A percentile compares a stretch with the other conserved stretches of the same genome.
phyloP scores from a whole-genome alignment of 2,888 invertebrate species.

The Lasioglossum malachurum region DNA sequence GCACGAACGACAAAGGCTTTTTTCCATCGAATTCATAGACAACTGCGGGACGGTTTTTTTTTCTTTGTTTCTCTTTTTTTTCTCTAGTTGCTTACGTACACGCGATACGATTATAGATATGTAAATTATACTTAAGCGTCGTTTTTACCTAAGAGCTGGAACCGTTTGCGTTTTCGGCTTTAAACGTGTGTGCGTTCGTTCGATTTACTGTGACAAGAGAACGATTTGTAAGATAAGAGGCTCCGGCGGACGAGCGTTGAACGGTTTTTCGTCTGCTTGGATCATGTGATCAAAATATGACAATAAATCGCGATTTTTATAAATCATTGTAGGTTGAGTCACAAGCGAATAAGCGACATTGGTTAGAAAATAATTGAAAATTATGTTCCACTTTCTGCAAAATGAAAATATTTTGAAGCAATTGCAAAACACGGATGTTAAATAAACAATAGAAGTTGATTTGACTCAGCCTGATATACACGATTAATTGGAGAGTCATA shows the following conservation, averaged over 20 bases:
- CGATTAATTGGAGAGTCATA: background rate
- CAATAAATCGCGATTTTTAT: background rate
- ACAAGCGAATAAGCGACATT: background rate
- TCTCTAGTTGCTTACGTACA: conserved; percentile 50
- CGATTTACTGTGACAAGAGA: conserved; percentile 49
- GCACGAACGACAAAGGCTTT: conserved; percentile 39
- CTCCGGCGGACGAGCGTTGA: conserved; percentile 41
- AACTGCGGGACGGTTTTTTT: conserved; percentile 68
- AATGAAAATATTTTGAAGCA: background rate
- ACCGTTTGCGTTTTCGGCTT: conserved; percentile 40
- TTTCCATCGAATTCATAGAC: conserved; percentile 42
- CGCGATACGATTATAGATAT: conserved; percentile 44
- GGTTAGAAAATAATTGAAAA: background rate
- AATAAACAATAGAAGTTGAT: background rate
- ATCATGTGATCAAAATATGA: background rate
- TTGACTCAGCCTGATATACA: background rate
- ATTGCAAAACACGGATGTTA: too few relatives aligned
- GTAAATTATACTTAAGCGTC: conserved; percentile 62
- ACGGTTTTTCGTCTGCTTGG: conserved; percentile 8
- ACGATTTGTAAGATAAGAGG: conserved; percentile 63
- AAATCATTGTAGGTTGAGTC: background rate
- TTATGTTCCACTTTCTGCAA: background rate
- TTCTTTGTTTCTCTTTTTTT: conserved; percentile 44
- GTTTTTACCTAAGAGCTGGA: conserved; percentile 44
- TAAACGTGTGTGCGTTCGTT: conserved; percentile 46